Evolutionary conservation across 2,113 vertebrate species (phyloP).

Genomic region (Chlorocebus sabaeus): DNA sequence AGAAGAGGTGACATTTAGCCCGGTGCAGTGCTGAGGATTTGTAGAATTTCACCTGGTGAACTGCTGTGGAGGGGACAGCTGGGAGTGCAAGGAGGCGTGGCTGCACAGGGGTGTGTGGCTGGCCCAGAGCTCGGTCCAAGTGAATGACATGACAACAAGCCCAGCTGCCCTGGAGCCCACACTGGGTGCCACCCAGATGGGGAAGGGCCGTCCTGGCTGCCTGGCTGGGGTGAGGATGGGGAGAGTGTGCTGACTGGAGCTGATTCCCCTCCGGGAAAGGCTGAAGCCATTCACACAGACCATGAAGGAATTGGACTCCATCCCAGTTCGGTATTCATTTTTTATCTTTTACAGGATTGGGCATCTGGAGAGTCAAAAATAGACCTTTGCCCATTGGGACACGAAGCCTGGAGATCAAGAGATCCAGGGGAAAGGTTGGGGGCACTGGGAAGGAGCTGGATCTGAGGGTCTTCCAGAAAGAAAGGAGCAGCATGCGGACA

Average conservation of each 20-base stretch:
- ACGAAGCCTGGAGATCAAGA: slow-evolving; percentile 48
- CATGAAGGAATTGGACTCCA: slow-evolving; percentile 56
- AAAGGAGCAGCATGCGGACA: not conserved
- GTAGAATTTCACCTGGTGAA: not conserved
- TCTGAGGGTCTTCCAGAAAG: not conserved
- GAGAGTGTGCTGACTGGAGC: not conserved
- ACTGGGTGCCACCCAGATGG: not conserved
- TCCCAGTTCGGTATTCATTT: slow-evolving; percentile 67
- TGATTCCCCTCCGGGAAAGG: slow-evolving; percentile 37
- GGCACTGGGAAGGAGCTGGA: not conserved
- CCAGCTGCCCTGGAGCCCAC: not conserved
- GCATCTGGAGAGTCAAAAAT: slow-evolving; percentile 76
- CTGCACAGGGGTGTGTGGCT: not conserved
- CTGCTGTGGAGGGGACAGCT: not conserved
- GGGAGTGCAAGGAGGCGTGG: not conserved
- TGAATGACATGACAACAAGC: not conserved
- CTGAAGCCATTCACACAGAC: slow-evolving; percentile 48
- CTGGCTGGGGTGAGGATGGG: not conserved
- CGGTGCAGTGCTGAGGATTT: not conserved
- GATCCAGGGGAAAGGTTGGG: slow-evolving; percentile 38
- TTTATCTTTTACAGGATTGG: slow-evolving; percentile 71
- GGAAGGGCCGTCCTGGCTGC: not conserved
- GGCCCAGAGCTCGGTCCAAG: not conserved
- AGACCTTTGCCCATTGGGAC: slow-evolving; percentile 65
- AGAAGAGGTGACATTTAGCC: not conserved